These are phyloP conservation scores for Plutomurus gul DNA, from an alignment of 1,140 invertebrate genomes.

Conservation along the genomic window DNA sequence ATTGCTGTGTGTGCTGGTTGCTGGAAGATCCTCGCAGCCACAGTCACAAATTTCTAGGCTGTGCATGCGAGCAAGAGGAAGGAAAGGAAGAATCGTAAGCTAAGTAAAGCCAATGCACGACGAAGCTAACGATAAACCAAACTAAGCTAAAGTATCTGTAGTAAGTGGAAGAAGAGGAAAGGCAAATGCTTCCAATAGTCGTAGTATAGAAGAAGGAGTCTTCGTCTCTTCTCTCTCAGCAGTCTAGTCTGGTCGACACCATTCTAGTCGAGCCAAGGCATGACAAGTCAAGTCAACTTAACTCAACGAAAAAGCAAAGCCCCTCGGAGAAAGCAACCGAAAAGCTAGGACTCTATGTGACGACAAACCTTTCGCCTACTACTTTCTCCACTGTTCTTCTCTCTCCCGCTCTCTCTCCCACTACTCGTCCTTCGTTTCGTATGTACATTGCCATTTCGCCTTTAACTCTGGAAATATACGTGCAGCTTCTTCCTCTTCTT, in stretches of 20 bases:
- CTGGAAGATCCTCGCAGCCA: too few species aligned
- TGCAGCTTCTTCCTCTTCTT: too few species aligned
- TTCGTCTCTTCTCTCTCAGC: background rate
- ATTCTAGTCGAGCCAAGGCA: too few species aligned
- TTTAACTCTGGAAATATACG: too few species aligned
- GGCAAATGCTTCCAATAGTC: background rate
- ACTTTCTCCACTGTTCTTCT: conserved; percentile 2
- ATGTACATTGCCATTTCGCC: too few species aligned
- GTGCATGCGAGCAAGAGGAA: background rate
- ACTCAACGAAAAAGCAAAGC: background rate
- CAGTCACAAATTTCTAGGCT: conserved; percentile 15
- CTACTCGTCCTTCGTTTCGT: too few species aligned
- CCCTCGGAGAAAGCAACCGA: background rate
- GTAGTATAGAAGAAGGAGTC: background rate
- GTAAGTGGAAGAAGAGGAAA: background rate
- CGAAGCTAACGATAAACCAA: conserved; percentile 21
- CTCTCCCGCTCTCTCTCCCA: too few species aligned
- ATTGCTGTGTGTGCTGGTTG: too few species aligned
- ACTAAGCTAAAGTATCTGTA: background rate
- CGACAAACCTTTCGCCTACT: conserved; percentile 4
- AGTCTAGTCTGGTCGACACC: too few species aligned
- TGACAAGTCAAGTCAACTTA: background rate
- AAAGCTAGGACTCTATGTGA: conserved; percentile 8
- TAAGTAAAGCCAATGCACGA: background rate
- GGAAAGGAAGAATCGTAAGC: conserved; percentile 5